A percentile compares a stretch with the other conserved stretches of the same genome.
These are phyloP conservation scores for Unio delphinus DNA, from an alignment of 2,888 invertebrate genomes.

Conservation along the genomic window DNA sequence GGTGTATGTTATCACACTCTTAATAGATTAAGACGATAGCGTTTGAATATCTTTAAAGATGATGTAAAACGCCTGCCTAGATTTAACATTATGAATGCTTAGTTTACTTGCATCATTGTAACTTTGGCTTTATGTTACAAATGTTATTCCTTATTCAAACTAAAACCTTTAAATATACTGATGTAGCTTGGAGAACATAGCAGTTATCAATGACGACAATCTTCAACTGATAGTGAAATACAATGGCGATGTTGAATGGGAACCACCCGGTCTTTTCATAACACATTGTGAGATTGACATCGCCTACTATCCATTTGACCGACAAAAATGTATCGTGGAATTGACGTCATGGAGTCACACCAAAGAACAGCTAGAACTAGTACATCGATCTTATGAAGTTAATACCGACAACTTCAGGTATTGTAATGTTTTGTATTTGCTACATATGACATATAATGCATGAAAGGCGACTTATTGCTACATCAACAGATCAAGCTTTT, in stretches of 20 bases:
- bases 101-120: too few relatives aligned
- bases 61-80: too few relatives aligned
- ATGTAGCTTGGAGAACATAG: constrained; percentile 20
- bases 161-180: neutral
- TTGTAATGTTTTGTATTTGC: too few relatives aligned
- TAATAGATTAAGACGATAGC: too few relatives aligned
- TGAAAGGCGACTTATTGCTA: too few relatives aligned
- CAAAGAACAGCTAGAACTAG: constrained; percentile 19
- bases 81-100: too few relatives aligned
- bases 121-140: too few relatives aligned
- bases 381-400: constrained; percentile 10
- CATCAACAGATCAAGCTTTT: too few relatives aligned
- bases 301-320: constrained; percentile 29
- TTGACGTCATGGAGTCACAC: constrained; percentile 25
- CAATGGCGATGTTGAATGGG: constrained; percentile 26
- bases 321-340: constrained; percentile 27
- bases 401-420: constrained; percentile 26
- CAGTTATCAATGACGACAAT: constrained; percentile 31
- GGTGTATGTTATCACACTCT: too few relatives aligned
- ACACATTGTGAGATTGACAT: constrained; percentile 32
- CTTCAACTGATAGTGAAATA: constrained; percentile 28
- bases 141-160: too few relatives aligned
- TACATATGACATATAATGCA: too few relatives aligned
- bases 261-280: constrained; percentile 20
- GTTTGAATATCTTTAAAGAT: too few relatives aligned